phyloP scores from a whole-genome alignment of 2,888 invertebrate species.

The Reticulitermes lucifugus region DNA sequence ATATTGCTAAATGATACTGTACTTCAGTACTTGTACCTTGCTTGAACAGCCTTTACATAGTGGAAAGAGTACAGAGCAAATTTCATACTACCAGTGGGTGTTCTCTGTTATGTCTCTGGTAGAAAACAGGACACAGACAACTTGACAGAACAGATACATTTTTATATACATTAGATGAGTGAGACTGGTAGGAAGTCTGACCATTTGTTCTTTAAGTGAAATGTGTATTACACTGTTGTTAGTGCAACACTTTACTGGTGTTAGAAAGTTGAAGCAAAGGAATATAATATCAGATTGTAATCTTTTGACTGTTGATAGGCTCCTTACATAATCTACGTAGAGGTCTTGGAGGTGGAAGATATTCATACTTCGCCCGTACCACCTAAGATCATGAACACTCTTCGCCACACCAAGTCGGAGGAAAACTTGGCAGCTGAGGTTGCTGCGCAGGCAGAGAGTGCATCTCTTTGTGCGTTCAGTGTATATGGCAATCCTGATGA shows the following conservation, averaged over 20 bases:
- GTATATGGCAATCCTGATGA: constrained; percentile 68
- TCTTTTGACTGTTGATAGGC: constrained; percentile 69
- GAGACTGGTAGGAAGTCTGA: not conserved
- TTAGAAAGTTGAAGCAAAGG: not conserved
- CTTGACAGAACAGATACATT: too few relatives aligned
- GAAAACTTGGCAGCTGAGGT: constrained; percentile 78
- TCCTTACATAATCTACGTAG: constrained; percentile 98
- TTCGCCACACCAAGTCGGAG: constrained; percentile 93
- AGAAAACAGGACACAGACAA: too few relatives aligned
- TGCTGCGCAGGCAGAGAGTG: constrained; percentile 60
- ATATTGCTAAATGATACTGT: too few relatives aligned
- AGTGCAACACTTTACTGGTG: not conserved
- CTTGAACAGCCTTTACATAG: too few relatives aligned
- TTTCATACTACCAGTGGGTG: too few relatives aligned
- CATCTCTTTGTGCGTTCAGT: constrained; percentile 64
- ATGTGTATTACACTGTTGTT: not conserved
- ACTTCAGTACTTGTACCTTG: too few relatives aligned
- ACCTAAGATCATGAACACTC: constrained; percentile 86
- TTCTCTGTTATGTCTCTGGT: too few relatives aligned
- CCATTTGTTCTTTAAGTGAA: not conserved
- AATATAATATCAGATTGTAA: not conserved
- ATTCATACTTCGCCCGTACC: constrained; percentile 87
- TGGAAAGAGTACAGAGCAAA: too few relatives aligned
- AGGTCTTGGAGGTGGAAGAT: constrained; percentile 91
- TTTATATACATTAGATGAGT: too few relatives aligned